Evolutionary conservation across 1,140 invertebrate species (phyloP), one percentile per base, ranked within the genome.

Genomic region (Acromyrmex charruanus): DNA sequence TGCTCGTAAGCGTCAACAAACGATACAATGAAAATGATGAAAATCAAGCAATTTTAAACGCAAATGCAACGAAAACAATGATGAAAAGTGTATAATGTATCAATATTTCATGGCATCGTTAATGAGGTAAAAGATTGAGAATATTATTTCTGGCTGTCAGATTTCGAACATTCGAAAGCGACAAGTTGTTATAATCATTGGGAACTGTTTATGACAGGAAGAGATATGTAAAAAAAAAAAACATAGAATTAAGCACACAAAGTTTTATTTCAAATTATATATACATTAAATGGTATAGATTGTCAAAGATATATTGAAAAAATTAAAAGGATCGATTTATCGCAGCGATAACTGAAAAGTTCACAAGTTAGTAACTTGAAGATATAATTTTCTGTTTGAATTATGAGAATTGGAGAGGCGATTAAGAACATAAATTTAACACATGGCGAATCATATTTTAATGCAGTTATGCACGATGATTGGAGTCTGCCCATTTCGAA

Each of bases 1-100:
- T 61, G 61, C 12, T 79, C 80, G 61, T 82, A 87, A 82, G 55
- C 68, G 44, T 85, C 88, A 65, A 66, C 51, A 21, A 51, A n/a
- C 49, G 85, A 25, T 39, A 31, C 49, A 21, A 0, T 44, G 49
- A 69, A 69, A 69, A 21, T 49, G 65, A 55, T 21, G 63, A 89
- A 81, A 86, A 89, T 89, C 68, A 69, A 82, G 75, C 61, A 44
- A 89, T 88, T 89, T 89, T 86, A 81, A 89, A 89, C 39, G 51
- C 16, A 55, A 71, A 81, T 81, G 51, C 31, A 25, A 61, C 14
- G 58, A 75, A 75, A 74, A 74, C 31, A 53, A 58, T 35, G n/a
- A 10, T 39, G 69, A 55, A 84, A 75, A 84, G 68, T 69, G 21
- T 74, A 49, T 82, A 74, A 82, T 49, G 55, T 74, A 61, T 75